Base-by-base conservation (phyloP, 1,140 invertebrate species). In the Pseudomyrmex pallidus region DNA sequence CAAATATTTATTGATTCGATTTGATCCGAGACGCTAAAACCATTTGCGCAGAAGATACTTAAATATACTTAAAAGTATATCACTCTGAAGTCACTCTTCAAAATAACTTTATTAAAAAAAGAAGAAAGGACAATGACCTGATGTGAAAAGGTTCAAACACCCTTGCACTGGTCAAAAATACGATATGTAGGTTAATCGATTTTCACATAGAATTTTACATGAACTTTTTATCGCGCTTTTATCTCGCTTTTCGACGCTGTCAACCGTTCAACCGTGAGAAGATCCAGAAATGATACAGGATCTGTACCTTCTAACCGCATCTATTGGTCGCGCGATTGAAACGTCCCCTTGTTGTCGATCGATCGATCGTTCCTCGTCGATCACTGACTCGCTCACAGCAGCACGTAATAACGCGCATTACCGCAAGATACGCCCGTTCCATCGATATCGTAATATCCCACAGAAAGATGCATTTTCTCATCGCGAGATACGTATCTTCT, bases 361-460 rank as follows among this genome's bases (percentile, higher is more conserved):
- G n/a, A 64, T 87, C 50, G 77, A 67, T 77, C 50, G 80, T 44
- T 57, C 62, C 74, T 61, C 46, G 66, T 87, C 63, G 86, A 80
- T 90, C 56, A 63, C 74, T 83, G 44, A 84, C 82, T 87, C 74
- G 85, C 56, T 85, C 86, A 35, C 35, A 84, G 76, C 84, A 85
- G 83, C 83, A 76, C 67, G 84, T 90, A 89, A 91, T 91, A 91
- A 91, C 87, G 87, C 82, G 86, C 85, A 90, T 91, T 91, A 91
- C 85, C 82, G 84, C 85, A 76, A 86, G 88, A 90, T 85, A 72
- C 84, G 76, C 62, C 76, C 59, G 70, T 89, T 88, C 62, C 84
- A 82, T 76, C 85, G 80, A 84, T 90, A 90, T 90, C 85, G 82
- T 90, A 90, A 90, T 89, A 89, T 86, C 87, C 76, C 67, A 66